Conservation (phyloP, 2,888 invertebrate species). For the Trichacis sp. region DNA sequence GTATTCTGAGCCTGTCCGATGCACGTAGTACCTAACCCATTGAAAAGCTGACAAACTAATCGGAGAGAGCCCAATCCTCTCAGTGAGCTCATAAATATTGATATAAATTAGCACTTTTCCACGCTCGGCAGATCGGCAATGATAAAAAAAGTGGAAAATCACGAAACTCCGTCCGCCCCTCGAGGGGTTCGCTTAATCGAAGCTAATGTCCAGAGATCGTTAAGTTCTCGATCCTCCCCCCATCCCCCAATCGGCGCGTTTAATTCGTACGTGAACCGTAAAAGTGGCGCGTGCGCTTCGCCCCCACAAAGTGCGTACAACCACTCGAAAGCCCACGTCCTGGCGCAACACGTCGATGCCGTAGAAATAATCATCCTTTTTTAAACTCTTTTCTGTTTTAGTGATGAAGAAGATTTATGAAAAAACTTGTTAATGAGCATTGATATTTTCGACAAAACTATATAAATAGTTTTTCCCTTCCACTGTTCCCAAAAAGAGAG, state of each 20-base stretch:
- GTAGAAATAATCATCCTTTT: neutral
- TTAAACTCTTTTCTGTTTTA: no score
- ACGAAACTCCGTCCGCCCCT: neutral
- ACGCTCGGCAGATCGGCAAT: neutral
- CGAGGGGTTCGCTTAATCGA: neutral
- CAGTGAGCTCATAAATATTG: neutral
- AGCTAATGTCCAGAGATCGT: constrained; percentile 53
- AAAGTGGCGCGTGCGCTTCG: constrained; percentile 24
- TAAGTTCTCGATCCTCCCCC: constrained; percentile 60
- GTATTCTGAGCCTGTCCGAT: neutral
- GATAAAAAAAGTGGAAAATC: neutral
- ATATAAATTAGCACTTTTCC: neutral
- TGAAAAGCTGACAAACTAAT: neutral
- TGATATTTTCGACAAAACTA: no score
- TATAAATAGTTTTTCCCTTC: no score
- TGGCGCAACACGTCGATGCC: neutral
- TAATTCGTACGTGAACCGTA: constrained; percentile 14
- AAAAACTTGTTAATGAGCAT: no score
- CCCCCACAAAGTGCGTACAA: constrained; percentile 11
- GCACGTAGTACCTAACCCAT: neutral
- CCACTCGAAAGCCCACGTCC: constrained; percentile 8
- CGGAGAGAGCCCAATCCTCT: no score
- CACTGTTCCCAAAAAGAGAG: no score
- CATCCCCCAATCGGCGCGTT: constrained; percentile 31
- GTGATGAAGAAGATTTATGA: no score